Conservation (phyloP, 1,140 invertebrate genomes). For the Neodiprion lecontei region DNA sequence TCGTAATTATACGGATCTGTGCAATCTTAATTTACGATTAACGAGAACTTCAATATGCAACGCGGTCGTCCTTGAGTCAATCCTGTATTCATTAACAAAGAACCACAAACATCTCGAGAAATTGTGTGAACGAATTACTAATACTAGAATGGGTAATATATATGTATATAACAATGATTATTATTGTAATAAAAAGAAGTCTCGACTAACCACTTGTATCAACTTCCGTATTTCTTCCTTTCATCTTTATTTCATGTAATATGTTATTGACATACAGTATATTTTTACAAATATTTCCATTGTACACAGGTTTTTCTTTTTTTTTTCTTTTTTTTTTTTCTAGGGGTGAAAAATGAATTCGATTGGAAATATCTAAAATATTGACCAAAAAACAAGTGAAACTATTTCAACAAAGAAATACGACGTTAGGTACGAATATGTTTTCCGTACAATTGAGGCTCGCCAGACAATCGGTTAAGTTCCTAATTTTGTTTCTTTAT, state of each 20-base stretch:
- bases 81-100: not conserved
- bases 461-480: not conserved
- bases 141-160: constrained; percentile 3
- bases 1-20: constrained; percentile 39
- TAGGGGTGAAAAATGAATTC: not conserved
- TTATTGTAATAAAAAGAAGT: not conserved
- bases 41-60: no score
- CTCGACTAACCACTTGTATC: not conserved
- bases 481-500: not conserved
- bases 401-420: no score
- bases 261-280: constrained; percentile 39
- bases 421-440: not conserved
- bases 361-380: no score
- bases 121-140: constrained; percentile 41
- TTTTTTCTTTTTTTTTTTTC: no score
- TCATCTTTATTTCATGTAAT: constrained; percentile 22
- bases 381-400: no score
- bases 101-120: not conserved
- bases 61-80: not conserved
- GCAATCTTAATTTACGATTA: not conserved
- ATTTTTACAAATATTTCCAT: constrained; percentile 38
- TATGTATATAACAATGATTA: not conserved
- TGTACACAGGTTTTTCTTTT: not conserved
- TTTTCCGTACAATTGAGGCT: not conserved
- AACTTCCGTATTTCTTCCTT: not conserved